phyloP scores from a whole-genome alignment of 2,888 invertebrate genomes.

The Tryphoninae sp. region DNA sequence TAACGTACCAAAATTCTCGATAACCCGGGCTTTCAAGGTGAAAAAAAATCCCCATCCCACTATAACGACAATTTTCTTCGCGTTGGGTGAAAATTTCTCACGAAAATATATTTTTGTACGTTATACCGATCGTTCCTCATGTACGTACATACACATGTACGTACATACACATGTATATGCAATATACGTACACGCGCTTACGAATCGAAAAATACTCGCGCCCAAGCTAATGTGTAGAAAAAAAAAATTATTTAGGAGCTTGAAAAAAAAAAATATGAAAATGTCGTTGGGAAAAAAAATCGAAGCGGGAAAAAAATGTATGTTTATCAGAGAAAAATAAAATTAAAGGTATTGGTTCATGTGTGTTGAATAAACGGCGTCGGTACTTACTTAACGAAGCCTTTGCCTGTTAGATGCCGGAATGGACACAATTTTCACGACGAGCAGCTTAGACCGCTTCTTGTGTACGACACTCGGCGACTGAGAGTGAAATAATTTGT shows the following conservation, averaged over 20 bases:
- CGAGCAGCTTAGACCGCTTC: constrained; percentile 46
- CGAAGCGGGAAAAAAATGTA: constrained; percentile 1
- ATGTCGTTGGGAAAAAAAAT: constrained; percentile 1
- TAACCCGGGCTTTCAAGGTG: neutral
- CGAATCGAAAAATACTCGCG: constrained; percentile 31
- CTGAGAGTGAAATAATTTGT: constrained; percentile 35
- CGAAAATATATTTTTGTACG: constrained; percentile 1
- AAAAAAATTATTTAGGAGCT: constrained; percentile 5
- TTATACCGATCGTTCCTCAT: neutral
- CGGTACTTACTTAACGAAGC: neutral
- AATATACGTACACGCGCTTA: constrained; percentile 4
- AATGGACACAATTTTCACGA: constrained; percentile 49
- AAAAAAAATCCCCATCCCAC: neutral
- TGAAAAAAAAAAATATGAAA: neutral
- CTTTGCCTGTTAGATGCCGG: neutral
- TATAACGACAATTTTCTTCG: neutral
- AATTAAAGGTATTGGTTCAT: neutral
- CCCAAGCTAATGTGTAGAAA: constrained; percentile 13
- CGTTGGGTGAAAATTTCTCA: neutral
- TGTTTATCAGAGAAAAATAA: constrained; percentile 10
- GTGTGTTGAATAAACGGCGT: neutral
- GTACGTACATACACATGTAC: constrained; percentile 17
- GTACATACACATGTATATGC: constrained; percentile 13
- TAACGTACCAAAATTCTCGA: constrained; percentile 30
- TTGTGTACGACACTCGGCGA: constrained; percentile 47